These are phyloP conservation scores for Metellina segmentata DNA, from an alignment of 2,888 invertebrate species.

Conservation along the genomic window DNA sequence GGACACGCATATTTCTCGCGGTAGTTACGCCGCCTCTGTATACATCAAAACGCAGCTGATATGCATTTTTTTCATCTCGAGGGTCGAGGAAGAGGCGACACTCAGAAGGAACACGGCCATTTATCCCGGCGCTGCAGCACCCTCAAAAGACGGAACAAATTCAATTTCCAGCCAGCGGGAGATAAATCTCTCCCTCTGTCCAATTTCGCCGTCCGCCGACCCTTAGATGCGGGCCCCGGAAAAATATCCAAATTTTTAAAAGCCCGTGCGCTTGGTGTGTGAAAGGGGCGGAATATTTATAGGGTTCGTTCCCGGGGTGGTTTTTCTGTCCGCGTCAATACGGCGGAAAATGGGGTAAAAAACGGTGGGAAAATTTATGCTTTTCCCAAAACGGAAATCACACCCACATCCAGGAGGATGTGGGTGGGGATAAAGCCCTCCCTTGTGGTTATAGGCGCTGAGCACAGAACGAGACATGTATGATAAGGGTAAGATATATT, in stretches of 20 bases:
- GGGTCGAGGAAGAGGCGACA: neutral
- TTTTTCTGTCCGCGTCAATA: neutral
- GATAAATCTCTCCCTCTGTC: neutral
- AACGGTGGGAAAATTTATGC: neutral
- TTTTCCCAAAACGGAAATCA: neutral
- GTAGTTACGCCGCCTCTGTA: no score
- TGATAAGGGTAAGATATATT: neutral
- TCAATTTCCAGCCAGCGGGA: neutral
- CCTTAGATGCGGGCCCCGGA: neutral
- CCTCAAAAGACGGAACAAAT: neutral
- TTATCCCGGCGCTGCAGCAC: neutral
- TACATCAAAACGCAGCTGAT: no score
- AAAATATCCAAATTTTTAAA: neutral
- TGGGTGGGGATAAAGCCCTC: neutral
- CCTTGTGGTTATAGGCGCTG: neutral
- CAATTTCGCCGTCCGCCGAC: neutral
- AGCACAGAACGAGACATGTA: neutral
- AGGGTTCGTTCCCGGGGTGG: neutral
- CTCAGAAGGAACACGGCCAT: neutral
- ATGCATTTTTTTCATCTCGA: no score
- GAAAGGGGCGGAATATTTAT: neutral
- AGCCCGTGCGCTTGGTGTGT: neutral
- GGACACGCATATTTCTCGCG: neutral
- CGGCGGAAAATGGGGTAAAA: neutral
- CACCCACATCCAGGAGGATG: neutral